These are phyloP conservation scores for Sebastes hopkinsi DNA, from an alignment of 2,797 vertebrate species.

Conservation along the genomic window DNA sequence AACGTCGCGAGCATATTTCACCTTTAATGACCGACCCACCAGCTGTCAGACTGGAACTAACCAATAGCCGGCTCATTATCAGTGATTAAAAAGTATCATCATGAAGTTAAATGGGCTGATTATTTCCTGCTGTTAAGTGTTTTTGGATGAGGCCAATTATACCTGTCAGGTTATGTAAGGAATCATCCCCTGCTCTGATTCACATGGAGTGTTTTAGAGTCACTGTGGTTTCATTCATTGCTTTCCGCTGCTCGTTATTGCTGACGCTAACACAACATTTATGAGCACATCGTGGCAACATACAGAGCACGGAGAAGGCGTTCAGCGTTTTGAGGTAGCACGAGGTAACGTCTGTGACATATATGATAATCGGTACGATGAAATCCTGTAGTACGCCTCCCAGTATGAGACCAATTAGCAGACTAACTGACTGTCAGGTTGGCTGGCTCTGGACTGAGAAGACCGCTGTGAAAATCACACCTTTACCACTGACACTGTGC, in stretches of 20 bases:
- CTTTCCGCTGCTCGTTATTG: conserved; percentile 9
- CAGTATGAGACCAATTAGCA: conserved; percentile 77
- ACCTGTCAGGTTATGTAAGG: conserved; percentile 45
- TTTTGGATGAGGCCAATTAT: conserved; percentile 64
- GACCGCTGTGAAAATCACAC: conserved; percentile 75
- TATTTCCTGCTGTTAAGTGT: conserved; percentile 62
- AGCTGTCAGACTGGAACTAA: conserved; percentile 55
- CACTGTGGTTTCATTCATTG: conserved; percentile 6
- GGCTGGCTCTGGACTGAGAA: conserved; percentile 48
- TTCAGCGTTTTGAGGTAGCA: background rate
- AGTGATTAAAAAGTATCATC: conserved; percentile 65
- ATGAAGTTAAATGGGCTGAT: conserved; percentile 55
- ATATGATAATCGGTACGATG: conserved; percentile 39
- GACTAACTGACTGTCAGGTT: conserved; percentile 68
- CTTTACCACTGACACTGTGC: conserved; percentile 61
- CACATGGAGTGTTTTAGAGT: conserved; percentile 3
- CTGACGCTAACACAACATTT: background rate
- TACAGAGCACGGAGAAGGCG: background rate
- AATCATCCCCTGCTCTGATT: conserved; percentile 20
- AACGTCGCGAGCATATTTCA: conserved; percentile 47
- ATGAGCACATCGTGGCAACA: background rate
- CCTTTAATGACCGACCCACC: conserved; percentile 55
- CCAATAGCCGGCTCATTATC: conserved; percentile 59
- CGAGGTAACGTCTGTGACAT: conserved; percentile 29
- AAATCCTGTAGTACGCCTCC: conserved; percentile 40